Conservation (phyloP, 2,888 invertebrate species). For the Acanthosepion esculentum region DNA sequence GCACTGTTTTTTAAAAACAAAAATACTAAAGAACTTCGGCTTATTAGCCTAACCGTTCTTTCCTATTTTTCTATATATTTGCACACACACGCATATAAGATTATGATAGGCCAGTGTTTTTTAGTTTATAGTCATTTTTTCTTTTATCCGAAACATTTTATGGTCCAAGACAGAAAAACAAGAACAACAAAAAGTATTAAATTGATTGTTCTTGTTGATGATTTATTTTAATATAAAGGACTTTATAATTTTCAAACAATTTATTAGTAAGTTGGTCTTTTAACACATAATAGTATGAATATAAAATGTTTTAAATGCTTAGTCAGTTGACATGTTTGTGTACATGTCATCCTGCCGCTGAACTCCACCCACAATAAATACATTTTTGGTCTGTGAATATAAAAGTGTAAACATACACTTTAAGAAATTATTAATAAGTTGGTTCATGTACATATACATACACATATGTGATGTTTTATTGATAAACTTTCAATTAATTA, state of each 20-base stretch:
- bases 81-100: too few species aligned
- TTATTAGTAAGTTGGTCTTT: neutral
- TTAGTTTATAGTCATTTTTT: too few species aligned
- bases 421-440: neutral
- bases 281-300: neutral
- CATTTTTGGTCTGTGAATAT: neutral
- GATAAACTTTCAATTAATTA: conserved; percentile 18
- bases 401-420: neutral
- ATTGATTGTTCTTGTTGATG: neutral
- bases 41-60: too few species aligned
- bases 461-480: neutral
- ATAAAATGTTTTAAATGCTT: neutral
- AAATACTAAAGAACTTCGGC: too few species aligned
- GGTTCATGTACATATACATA: neutral
- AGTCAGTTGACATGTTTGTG: neutral
- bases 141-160: too few species aligned
- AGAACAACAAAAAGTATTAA: too few species aligned
- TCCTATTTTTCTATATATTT: too few species aligned
- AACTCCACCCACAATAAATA: neutral
- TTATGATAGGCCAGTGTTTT: too few species aligned
- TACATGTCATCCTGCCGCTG: neutral
- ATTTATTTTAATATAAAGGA: neutral
- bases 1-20: too few species aligned
- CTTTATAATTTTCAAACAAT: neutral
- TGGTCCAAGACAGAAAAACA: too few species aligned